Percentiles rank a stretch among this genome's conserved stretches.
phyloP scores from a whole-genome alignment of 2,113 vertebrate genomes.

The Eulemur macaco region DNA sequence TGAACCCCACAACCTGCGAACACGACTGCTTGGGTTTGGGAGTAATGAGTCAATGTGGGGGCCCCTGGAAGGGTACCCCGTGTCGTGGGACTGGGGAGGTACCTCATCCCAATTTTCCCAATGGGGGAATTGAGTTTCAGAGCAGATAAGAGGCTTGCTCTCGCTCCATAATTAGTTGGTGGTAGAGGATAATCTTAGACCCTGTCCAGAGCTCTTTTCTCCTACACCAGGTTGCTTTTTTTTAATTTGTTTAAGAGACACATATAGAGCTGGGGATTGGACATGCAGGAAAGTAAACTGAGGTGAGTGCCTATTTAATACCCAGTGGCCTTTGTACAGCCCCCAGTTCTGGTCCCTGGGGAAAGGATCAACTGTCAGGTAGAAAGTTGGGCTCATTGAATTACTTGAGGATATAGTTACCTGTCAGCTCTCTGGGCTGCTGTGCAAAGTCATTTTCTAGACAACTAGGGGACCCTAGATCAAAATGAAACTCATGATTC shows the following conservation, averaged over 20 bases:
- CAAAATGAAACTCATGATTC: not conserved
- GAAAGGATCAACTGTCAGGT: constrained; percentile 19
- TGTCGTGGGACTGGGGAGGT: not conserved
- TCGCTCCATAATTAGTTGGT: not conserved
- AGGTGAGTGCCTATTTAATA: not conserved
- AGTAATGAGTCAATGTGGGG: too few species aligned
- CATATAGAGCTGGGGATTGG: not conserved
- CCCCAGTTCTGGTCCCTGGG: not conserved
- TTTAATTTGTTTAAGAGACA: not conserved
- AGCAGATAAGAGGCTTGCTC: not conserved
- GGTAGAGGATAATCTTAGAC: not conserved
- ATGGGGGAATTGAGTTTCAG: not conserved
- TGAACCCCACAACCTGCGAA: not conserved
- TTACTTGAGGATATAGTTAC: constrained; percentile 29
- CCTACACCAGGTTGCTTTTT: not conserved
- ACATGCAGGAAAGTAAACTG: not conserved
- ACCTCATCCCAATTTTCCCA: not conserved
- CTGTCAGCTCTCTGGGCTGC: not conserved
- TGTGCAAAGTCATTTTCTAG: not conserved
- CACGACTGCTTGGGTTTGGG: fast-evolving
- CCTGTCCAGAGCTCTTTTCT: not conserved
- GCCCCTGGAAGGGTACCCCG: not conserved
- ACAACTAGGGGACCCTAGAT: not conserved
- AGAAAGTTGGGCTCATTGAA: not conserved
- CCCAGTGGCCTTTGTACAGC: not conserved